phyloP scores from a whole-genome alignment of 2,113 vertebrate species.

The Nothocercus julius region DNA sequence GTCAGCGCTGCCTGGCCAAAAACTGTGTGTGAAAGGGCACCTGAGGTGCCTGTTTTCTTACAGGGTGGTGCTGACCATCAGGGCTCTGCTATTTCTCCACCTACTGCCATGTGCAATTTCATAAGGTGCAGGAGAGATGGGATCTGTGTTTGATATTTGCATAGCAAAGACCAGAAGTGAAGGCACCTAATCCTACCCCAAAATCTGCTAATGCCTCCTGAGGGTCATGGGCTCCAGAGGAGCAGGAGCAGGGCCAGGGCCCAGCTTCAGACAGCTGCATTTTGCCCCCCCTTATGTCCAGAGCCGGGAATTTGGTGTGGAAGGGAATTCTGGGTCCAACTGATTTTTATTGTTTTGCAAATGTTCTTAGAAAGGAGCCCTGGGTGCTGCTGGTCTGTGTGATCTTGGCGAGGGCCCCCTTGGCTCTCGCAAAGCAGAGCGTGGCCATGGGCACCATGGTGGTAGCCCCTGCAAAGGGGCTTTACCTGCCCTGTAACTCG shows the following conservation, averaged over 20 bases:
- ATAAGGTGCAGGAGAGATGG: not conserved
- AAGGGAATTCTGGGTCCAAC: not conserved
- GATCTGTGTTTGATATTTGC: not conserved
- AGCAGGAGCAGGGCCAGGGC: not conserved
- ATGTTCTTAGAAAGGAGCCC: not conserved
- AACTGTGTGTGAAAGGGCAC: not conserved
- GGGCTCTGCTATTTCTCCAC: not conserved
- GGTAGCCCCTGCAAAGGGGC: not conserved
- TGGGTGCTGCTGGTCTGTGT: not conserved
- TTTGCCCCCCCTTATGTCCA: not conserved
- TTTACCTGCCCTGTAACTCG: not conserved
- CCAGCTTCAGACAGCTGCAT: not conserved
- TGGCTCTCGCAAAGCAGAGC: not conserved
- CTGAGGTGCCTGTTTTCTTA: no score
- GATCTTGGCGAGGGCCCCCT: not conserved
- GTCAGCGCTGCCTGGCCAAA: not conserved
- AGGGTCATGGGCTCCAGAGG: not conserved
- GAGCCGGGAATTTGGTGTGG: not conserved
- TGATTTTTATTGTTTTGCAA: not conserved
- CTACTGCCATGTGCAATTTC: fast-evolving
- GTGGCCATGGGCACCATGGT: not conserved
- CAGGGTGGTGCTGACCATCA: fast-evolving
- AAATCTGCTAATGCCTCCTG: slow-evolving; percentile 6
- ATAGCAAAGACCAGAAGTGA: not conserved
- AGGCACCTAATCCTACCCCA: not conserved